phyloP scores from a whole-genome alignment of 2,113 vertebrate genomes.

The Synchiropus splendidus region DNA sequence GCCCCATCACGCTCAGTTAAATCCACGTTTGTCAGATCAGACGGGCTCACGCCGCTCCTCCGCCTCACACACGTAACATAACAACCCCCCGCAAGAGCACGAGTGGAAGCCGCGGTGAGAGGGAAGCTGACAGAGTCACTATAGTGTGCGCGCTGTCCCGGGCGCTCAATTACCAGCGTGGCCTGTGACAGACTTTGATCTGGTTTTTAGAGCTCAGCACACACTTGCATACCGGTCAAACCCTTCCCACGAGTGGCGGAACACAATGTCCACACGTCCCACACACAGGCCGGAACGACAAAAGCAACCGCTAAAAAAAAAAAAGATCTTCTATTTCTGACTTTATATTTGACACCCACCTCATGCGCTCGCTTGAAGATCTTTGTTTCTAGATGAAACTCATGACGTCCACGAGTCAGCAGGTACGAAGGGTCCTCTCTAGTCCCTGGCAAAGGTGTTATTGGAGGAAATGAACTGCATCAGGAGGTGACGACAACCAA shows the following conservation, averaged over 20 bases:
- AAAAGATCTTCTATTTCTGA: too few relatives aligned
- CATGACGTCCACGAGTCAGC: too few relatives aligned
- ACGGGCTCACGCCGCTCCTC: constrained; percentile 34
- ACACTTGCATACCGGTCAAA: neutral
- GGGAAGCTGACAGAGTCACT: constrained; percentile 46
- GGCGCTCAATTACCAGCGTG: constrained; percentile 39
- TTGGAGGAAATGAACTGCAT: too few relatives aligned
- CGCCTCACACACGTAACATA: constrained; percentile 6
- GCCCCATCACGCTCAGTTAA: constrained; percentile 55
- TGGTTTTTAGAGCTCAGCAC: constrained; percentile 24
- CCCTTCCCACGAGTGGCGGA: neutral
- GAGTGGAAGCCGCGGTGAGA: constrained; percentile 28
- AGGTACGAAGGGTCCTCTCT: too few relatives aligned
- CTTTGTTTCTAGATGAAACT: too few relatives aligned
- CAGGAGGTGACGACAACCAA: too few relatives aligned
- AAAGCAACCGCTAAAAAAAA: neutral
- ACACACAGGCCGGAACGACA: too few relatives aligned
- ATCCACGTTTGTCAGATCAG: constrained; percentile 60
- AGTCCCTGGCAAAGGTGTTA: too few relatives aligned
- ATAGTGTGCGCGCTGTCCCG: constrained; percentile 22
- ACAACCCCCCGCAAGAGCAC: constrained; percentile 39
- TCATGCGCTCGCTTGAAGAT: too few relatives aligned
- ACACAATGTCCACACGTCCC: constrained; percentile 2
- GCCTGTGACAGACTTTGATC: constrained; percentile 40
- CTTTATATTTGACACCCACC: too few relatives aligned